A percentile compares a stretch with the other conserved stretches of the same genome.
Evolutionary conservation across 1,140 invertebrate species (phyloP).

Genomic region (Batillaria attramentaria): DNA sequence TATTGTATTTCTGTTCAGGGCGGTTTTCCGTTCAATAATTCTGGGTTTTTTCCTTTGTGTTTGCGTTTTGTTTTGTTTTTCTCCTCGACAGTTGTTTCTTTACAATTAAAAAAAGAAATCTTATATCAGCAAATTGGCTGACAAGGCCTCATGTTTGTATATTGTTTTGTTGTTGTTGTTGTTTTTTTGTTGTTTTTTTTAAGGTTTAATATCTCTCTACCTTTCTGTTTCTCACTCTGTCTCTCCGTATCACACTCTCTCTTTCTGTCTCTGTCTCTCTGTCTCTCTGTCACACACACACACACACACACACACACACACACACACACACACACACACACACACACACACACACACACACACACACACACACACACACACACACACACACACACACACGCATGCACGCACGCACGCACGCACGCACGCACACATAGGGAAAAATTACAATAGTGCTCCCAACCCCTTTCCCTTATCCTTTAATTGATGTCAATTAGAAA

Average conservation of each 20-base stretch:
- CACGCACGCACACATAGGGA: conserved; percentile 17
- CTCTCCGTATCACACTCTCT: conserved; percentile 8
- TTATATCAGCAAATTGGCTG: too few species aligned
- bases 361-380: conserved; percentile 14
- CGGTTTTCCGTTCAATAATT: too few species aligned
- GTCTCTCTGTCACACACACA: background rate
- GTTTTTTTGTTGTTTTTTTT: too few species aligned
- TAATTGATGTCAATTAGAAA: too few species aligned
- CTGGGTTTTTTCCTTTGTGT: too few species aligned
- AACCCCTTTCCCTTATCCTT: too few species aligned
- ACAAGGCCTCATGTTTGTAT: too few species aligned
- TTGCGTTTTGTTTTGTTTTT: background rate
- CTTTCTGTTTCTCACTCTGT: background rate
- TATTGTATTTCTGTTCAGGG: too few species aligned
- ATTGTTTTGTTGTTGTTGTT: too few species aligned
- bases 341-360: background rate
- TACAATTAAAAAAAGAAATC: background rate
- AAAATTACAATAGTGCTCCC: background rate
- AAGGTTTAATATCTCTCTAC: background rate
- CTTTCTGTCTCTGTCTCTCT: conserved; percentile 8
- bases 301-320: background rate
- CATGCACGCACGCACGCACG: conserved; percentile 17
- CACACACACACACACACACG: conserved; percentile 23
- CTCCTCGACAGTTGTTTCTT: background rate
- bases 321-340: background rate